Evolutionary conservation across 2,797 vertebrate genomes (phyloP), one percentile per base, ranked within the genome.

Genomic region (Gallirallus australis): DNA sequence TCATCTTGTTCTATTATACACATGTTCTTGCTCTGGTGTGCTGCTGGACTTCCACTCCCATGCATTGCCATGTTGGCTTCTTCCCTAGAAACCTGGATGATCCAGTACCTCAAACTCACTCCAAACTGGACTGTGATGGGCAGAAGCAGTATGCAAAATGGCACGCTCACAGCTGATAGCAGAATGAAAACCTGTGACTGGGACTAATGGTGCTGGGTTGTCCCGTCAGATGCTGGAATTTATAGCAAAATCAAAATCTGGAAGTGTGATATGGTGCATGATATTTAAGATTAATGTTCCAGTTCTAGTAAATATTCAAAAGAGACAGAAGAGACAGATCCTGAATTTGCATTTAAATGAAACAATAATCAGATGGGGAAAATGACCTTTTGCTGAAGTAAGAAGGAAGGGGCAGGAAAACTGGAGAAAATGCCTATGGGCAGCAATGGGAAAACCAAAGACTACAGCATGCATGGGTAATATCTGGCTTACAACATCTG

Each of bases 311-410:
- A 95, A 84, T 60, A 82, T 70, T 19, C 33, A 56, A 69, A 45
- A 72, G 39, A 78, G 21, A 64, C 60, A 84, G 28, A 79, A 27
- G 17, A 78, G 66, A 42, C 48, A 86, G 47, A 65, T 89, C 50
- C 50, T 59, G 47, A 90, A 71, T 86, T 72, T 94, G 25, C 35
- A 66, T 82, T 93, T 83, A 78, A 76, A 84, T 70, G 24, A 92
- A 85, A 53, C 28, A 50, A 50, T 39, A 81, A 63, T 66, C 40
- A 79, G 57, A 54, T 48, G 28, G 17, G 52, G 19, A 6, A 89
- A 79, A 86, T 66, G 12, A 65, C 24, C 52, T 93, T 96, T 93
- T 59, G 52, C 61, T 79, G 59, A 82, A 73, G n/a, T 47, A 86
- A 71, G 73, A 82, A 68, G 23, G 48, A 92, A 86, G 31, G 33